phyloP scores from a whole-genome alignment of 2,113 vertebrate genomes.

The Australoheros scitulus region DNA sequence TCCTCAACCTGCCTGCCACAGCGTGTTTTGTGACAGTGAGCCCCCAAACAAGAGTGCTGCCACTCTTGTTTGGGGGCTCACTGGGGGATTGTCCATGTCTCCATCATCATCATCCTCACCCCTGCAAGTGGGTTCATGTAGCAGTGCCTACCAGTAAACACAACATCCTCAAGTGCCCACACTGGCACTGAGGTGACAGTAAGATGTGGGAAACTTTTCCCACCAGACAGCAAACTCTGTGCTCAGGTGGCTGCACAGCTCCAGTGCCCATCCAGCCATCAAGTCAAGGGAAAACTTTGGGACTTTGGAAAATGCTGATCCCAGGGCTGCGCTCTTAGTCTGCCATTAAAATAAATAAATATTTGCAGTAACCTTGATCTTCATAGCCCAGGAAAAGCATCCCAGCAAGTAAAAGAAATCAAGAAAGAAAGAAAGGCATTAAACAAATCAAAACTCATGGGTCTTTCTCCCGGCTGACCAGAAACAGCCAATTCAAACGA shows the following conservation, averaged over 20 bases:
- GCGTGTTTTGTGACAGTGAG: too few species aligned
- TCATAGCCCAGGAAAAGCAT: neutral
- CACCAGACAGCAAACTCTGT: neutral
- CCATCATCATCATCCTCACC: neutral
- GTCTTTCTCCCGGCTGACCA: too few species aligned
- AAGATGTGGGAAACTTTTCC: neutral
- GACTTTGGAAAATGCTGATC: constrained; percentile 1
- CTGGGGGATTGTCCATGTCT: too few species aligned
- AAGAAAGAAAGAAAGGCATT: too few species aligned
- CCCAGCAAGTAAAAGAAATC: neutral
- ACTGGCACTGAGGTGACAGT: neutral
- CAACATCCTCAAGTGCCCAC: neutral
- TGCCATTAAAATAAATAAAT: neutral
- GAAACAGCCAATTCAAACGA: neutral
- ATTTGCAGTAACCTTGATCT: neutral
- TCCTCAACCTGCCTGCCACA: too few species aligned
- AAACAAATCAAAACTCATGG: too few species aligned
- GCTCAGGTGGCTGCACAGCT: neutral
- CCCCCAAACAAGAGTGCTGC: too few species aligned
- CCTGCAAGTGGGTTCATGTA: neutral
- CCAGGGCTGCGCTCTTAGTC: neutral
- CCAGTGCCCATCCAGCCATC: neutral
- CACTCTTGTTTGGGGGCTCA: too few species aligned
- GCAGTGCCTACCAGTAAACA: neutral
- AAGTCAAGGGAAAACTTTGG: neutral